A percentile compares a stretch with the other conserved stretches of the same genome.
Evolutionary conservation across 2,113 vertebrate genomes (phyloP).

Genomic region (Pachypanchax playfairii): DNA sequence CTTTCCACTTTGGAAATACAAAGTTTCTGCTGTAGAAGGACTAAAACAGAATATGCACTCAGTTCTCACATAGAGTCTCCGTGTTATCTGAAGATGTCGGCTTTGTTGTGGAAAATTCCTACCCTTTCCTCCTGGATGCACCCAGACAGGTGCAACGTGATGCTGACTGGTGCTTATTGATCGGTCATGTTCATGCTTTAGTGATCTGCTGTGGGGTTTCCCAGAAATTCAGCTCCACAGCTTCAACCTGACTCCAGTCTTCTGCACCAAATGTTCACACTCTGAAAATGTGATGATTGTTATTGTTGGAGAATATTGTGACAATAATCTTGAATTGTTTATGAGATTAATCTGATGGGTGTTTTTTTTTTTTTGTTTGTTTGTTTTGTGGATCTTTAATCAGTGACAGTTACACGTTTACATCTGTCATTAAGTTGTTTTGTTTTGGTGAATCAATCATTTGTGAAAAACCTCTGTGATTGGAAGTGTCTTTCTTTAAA

Average conservation of each 20-base stretch:
- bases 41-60: not conserved
- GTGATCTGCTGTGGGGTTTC: not conserved
- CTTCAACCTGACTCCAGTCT: not conserved
- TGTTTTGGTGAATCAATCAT: too few species aligned
- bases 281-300: not conserved
- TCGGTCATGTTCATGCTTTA: slow-evolving; percentile 16
- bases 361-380: too few species aligned
- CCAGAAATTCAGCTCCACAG: not conserved
- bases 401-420: too few species aligned
- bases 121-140: not conserved
- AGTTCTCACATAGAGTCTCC: slow-evolving; percentile 7
- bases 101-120: slow-evolving; percentile 23
- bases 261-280: not conserved
- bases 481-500: too few species aligned
- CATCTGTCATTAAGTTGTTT: not conserved
- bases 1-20: too few species aligned
- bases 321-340: too few species aligned
- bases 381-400: too few species aligned
- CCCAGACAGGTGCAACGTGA: not conserved
- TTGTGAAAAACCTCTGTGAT: too few species aligned
- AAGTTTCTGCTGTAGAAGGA: not conserved
- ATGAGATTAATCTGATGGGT: too few species aligned
- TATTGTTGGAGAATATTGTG: too few species aligned
- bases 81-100: not conserved
- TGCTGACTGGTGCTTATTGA: slow-evolving; percentile 31